Evolutionary conservation across 2,113 vertebrate species (phyloP).

Genomic region (Zosterops borbonicus): DNA sequence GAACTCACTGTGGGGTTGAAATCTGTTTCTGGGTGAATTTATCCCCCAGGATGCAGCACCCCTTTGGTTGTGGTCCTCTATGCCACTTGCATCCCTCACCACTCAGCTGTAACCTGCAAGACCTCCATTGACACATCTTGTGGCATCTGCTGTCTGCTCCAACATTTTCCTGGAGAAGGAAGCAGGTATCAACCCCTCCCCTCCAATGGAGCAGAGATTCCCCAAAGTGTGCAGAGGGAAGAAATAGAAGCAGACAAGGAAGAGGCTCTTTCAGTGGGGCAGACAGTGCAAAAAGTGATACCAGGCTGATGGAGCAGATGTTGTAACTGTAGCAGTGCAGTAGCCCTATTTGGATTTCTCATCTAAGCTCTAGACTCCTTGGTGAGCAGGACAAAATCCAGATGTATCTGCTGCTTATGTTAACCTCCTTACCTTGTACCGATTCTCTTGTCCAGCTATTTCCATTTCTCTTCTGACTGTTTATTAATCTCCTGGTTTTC

Average conservation of each 20-base stretch:
- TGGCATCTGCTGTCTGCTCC: neutral
- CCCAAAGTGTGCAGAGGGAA: neutral
- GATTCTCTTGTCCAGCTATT: neutral
- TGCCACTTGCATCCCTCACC: neutral
- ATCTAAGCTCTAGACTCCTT: neutral
- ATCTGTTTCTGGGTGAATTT: neutral
- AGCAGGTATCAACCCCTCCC: neutral
- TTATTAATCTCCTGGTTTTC: neutral
- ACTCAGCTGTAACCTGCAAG: neutral
- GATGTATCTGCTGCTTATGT: neutral
- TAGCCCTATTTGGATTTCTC: neutral
- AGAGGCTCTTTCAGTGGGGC: neutral
- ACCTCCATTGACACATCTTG: neutral
- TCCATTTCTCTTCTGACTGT: neutral
- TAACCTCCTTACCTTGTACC: neutral
- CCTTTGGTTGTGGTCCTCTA: neutral
- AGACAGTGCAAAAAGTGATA: neutral
- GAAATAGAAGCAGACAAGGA: neutral
- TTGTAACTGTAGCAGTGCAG: neutral
- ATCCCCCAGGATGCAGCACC: neutral
- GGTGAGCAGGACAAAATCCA: neutral
- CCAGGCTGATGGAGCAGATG: neutral
- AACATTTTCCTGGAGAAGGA: neutral
- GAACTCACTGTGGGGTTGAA: neutral
- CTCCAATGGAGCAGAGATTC: neutral